Conservation (phyloP, 92 coral and sea anemone species). For the Porites rus region DNA sequence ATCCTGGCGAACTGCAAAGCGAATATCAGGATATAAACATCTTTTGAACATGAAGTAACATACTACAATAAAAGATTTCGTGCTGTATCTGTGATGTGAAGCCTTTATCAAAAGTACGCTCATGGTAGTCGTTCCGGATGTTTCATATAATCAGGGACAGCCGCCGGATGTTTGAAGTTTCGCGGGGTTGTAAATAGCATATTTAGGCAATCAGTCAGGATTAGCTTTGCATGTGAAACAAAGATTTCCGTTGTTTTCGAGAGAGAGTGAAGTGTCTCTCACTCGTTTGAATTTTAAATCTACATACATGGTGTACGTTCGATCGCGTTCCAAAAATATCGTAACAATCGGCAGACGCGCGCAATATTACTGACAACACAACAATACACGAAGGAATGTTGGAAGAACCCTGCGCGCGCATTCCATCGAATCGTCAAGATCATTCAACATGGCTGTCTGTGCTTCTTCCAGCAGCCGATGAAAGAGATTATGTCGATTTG, state of each 20-base stretch:
- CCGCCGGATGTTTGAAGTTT: background rate
- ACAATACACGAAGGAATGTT: slow-evolving; percentile 80
- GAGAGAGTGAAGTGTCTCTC: background rate
- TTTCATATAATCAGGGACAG: background rate
- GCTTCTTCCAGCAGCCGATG: slow-evolving; percentile 43
- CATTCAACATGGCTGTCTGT: slow-evolving; percentile 64
- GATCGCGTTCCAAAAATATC: slow-evolving; percentile 28
- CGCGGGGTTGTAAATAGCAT: background rate
- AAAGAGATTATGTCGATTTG: slow-evolving; percentile 67
- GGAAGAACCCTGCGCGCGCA: slow-evolving; percentile 90
- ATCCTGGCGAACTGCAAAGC: background rate
- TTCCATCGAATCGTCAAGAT: slow-evolving; percentile 29
- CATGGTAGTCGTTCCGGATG: background rate
- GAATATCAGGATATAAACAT: background rate
- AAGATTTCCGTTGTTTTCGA: background rate
- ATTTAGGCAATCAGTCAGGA: too few relatives aligned
- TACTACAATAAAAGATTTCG: too few relatives aligned
- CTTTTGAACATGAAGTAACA: too few relatives aligned
- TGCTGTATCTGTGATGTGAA: background rate
- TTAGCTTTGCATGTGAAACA: background rate
- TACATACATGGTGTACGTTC: background rate
- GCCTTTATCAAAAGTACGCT: too few relatives aligned
- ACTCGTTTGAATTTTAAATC: background rate
- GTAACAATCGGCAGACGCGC: slow-evolving; percentile 6
- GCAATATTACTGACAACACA: background rate